Evolutionary conservation across 1,140 invertebrate species (phyloP).

Genomic region (Hylyphantes graminicola): DNA sequence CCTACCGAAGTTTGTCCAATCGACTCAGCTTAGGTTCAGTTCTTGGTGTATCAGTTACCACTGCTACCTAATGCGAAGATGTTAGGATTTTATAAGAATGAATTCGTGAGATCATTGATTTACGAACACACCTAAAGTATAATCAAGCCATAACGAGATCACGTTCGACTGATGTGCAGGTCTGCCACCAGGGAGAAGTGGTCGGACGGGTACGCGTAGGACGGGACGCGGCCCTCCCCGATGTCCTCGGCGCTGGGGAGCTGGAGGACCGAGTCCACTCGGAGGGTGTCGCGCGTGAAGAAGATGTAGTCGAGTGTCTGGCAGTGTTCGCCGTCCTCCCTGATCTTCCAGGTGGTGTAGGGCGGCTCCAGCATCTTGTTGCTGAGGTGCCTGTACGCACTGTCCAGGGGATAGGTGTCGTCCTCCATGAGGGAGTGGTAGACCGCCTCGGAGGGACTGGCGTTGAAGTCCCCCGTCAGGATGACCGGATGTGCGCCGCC

Average conservation of each 20-base stretch:
- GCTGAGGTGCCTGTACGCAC: constrained; percentile 65
- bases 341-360: constrained; percentile 84
- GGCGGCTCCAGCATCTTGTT: constrained; percentile 71
- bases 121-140: too few relatives aligned
- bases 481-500: constrained; percentile 73
- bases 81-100: too few relatives aligned
- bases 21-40: too few relatives aligned
- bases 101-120: too few relatives aligned
- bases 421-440: constrained; percentile 72
- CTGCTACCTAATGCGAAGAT: too few relatives aligned
- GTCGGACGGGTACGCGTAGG: constrained; percentile 80
- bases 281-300: constrained; percentile 73
- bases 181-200: constrained; percentile 83
- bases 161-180: constrained; percentile 70
- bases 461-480: constrained; percentile 84
- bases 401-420: constrained; percentile 65
- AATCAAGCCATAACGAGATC: not conserved
- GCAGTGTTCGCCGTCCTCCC: constrained; percentile 78
- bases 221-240: constrained; percentile 77
- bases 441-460: constrained; percentile 79
- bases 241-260: constrained; percentile 78
- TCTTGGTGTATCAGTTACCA: too few relatives aligned
- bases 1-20: too few relatives aligned
- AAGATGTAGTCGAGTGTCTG: constrained; percentile 86
- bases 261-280: constrained; percentile 74